phyloP scores from a whole-genome alignment of 1,140 invertebrate species.

The Cyrtorhinus lividipennis region DNA sequence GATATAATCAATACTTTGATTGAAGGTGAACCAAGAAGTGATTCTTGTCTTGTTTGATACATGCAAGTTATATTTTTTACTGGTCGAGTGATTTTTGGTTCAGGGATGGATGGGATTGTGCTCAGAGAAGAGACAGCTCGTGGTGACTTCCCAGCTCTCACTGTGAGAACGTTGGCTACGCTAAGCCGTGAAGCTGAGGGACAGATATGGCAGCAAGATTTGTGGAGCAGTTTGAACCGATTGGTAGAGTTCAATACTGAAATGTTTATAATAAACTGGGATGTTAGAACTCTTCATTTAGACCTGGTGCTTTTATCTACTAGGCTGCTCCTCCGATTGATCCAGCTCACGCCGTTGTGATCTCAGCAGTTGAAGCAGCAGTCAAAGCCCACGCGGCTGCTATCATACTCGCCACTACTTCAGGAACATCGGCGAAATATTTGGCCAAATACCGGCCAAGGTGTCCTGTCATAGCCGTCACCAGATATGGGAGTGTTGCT shows the following conservation, averaged over 20 bases:
- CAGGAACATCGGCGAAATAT: constrained; percentile 79
- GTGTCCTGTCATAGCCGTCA: constrained; percentile 94
- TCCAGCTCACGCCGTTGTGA: constrained; percentile 80
- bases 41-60: too few species aligned
- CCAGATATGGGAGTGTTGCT: constrained; percentile 71
- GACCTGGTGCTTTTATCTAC: constrained; percentile 16
- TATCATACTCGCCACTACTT: constrained; percentile 92
- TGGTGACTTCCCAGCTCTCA: constrained; percentile 47
- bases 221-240: constrained; percentile 31
- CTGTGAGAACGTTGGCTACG: constrained; percentile 46
- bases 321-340: constrained; percentile 64
- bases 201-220: constrained; percentile 59
- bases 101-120: constrained; percentile 56
- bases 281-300: not conserved
- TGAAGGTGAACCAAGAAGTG: too few species aligned
- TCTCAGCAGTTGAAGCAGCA: constrained; percentile 91
- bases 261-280: not conserved
- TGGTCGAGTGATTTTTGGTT: too few species aligned
- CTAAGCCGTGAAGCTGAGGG: constrained; percentile 71
- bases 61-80: too few species aligned
- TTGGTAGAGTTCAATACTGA: not conserved
- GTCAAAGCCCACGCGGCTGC: constrained; percentile 80
- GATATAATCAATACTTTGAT: constrained; percentile 64
- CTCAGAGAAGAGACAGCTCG: constrained; percentile 60
- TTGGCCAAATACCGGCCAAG: constrained; percentile 88